These are phyloP conservation scores for Sternarchorhynchus goeldii DNA, from an alignment of 2,797 vertebrate genomes.

Conservation along the genomic window DNA sequence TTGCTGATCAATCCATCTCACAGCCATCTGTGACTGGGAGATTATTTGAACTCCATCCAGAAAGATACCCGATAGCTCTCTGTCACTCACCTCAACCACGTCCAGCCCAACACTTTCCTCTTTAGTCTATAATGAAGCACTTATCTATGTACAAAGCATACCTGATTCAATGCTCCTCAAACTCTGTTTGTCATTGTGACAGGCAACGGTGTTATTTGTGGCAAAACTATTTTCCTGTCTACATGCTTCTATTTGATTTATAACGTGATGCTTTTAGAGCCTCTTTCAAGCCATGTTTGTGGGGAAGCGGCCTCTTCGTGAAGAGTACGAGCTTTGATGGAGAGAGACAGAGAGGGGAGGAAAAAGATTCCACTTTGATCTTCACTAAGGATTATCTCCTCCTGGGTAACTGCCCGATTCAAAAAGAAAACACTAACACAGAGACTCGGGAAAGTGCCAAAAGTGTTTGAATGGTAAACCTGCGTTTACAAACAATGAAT, in stretches of 20 bases:
- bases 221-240: background rate
- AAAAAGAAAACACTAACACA: background rate
- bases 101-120: slow-evolving; percentile 7
- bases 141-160: slow-evolving; percentile 35
- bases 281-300: background rate
- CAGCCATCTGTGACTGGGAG: slow-evolving; percentile 55
- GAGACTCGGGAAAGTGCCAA: background rate
- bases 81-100: slow-evolving; percentile 10
- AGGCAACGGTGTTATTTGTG: background rate
- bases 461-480: background rate
- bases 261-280: background rate
- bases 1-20: slow-evolving; percentile 41
- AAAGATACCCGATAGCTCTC: slow-evolving; percentile 41
- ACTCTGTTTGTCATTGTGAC: slow-evolving; percentile 12
- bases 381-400: background rate
- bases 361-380: slow-evolving; percentile 1
- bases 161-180: slow-evolving; percentile 17
- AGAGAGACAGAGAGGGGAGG: background rate
- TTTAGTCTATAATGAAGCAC: slow-evolving; percentile 32
- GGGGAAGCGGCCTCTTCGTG: background rate
- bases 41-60: slow-evolving; percentile 45
- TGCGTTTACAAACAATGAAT: background rate
- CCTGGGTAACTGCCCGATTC: slow-evolving; percentile 4
- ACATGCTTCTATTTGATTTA: background rate
- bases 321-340: slow-evolving; percentile 8